These are phyloP conservation scores for Acipenser ruthenus DNA, from an alignment of 2,797 vertebrate genomes.

Conservation along the genomic window DNA sequence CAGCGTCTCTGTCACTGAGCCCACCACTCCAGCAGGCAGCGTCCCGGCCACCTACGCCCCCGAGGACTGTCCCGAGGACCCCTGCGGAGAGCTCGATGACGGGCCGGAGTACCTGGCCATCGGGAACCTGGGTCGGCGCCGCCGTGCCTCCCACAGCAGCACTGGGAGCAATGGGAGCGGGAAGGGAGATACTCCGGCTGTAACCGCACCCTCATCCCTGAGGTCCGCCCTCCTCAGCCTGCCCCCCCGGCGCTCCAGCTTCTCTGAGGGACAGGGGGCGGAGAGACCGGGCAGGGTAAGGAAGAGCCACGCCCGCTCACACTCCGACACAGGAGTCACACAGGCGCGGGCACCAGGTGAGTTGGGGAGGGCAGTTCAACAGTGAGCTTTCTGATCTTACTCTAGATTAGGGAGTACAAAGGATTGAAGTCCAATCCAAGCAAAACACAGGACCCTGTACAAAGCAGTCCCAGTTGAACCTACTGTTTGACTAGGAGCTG, in stretches of 20 bases:
- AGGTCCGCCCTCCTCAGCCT: slow-evolving; percentile 22
- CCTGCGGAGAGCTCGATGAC: slow-evolving; percentile 70
- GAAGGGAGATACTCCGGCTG: slow-evolving; percentile 14
- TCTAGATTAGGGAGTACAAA: no score
- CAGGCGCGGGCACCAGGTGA: slow-evolving; percentile 75
- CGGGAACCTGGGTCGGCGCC: slow-evolving; percentile 72
- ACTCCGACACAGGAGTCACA: slow-evolving; percentile 81
- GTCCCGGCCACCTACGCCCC: slow-evolving; percentile 46
- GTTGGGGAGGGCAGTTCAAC: neutral
- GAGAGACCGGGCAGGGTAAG: slow-evolving; percentile 36
- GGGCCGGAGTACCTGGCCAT: slow-evolving; percentile 94
- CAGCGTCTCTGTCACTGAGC: slow-evolving; percentile 41
- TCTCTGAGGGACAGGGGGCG: slow-evolving; percentile 75
- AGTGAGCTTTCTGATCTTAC: neutral
- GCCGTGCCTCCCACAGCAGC: slow-evolving; percentile 45
- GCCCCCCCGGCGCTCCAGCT: slow-evolving; percentile 73
- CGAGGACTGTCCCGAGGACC: slow-evolving; percentile 53
- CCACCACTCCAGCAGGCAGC: slow-evolving; percentile 35
- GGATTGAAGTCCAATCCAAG: no score
- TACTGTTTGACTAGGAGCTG: no score
- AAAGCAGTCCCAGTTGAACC: no score
- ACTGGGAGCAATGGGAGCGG: slow-evolving; percentile 16
- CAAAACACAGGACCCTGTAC: no score
- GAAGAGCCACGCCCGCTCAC: slow-evolving; percentile 77
- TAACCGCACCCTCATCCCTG: slow-evolving; percentile 9